phyloP scores from a whole-genome alignment of 2,797 vertebrate genomes.

The Lutjanus campechanus region DNA sequence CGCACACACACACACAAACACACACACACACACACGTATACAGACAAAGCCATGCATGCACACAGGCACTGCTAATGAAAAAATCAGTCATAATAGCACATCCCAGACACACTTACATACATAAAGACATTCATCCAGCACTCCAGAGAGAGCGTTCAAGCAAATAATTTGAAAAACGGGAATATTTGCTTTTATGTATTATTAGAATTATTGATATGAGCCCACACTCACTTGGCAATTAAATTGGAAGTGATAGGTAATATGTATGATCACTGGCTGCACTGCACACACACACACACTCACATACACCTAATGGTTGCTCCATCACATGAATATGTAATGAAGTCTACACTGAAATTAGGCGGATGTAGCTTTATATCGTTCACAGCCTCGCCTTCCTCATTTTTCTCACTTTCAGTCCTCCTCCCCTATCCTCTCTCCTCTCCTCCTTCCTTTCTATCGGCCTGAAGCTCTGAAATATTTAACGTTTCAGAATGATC shows the following conservation, averaged over 20 bases:
- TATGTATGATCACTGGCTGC: conserved; percentile 59
- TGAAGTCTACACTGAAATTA: conserved; percentile 68
- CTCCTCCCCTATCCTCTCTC: conserved; percentile 48
- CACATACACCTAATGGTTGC: conserved; percentile 36
- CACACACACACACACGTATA: background rate
- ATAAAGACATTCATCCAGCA: conserved; percentile 53
- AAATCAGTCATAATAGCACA: conserved; percentile 64
- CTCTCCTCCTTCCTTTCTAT: conserved; percentile 17
- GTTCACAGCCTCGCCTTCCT: conserved; percentile 43
- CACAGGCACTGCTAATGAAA: conserved; percentile 58
- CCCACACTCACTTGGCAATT: conserved; percentile 68
- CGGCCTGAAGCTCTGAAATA: conserved; percentile 71
- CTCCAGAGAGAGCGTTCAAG: conserved; percentile 52
- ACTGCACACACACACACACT: conserved; percentile 18
- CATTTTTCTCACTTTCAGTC: conserved; percentile 59
- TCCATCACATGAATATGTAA: conserved; percentile 74
- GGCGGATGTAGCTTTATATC: conserved; percentile 61
- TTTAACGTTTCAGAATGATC: conserved; percentile 71
- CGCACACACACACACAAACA: conserved; percentile 12
- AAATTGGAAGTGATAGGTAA: conserved; percentile 71
- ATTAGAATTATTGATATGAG: conserved; percentile 74
- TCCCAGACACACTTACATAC: conserved; percentile 41
- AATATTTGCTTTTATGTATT: conserved; percentile 75
- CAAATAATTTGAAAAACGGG: conserved; percentile 78
- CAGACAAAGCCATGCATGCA: conserved; percentile 4